Percentiles rank a stretch among this genome's conserved stretches.
phyloP scores from a whole-genome alignment of 2,888 invertebrate species.

The Parthenolecanium corni region DNA sequence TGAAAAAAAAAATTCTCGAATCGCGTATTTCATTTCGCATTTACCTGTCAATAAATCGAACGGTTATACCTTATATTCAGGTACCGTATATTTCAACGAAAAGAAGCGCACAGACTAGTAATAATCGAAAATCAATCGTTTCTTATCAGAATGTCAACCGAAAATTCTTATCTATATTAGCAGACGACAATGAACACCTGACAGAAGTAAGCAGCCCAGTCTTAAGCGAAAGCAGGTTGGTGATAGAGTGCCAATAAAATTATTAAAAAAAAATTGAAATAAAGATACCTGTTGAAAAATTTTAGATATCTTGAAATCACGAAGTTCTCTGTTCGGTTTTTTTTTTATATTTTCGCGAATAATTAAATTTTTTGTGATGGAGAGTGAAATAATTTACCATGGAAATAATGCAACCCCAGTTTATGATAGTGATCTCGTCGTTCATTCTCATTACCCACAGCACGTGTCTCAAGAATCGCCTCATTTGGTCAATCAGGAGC shows the following conservation, averaged over 20 bases:
- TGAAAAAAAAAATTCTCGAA: too few species aligned
- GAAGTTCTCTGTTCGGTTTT: not conserved
- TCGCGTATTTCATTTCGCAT: too few species aligned
- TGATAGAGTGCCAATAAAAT: not conserved
- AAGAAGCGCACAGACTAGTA: not conserved
- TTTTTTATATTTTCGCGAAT: too few species aligned
- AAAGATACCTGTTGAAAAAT: not conserved
- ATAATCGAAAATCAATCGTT: slow-evolving; percentile 22
- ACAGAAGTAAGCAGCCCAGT: not conserved
- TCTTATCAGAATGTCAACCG: slow-evolving; percentile 23
- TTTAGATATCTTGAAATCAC: not conserved
- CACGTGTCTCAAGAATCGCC: not conserved
- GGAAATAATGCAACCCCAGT: not conserved
- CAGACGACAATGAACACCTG: slow-evolving; percentile 13
- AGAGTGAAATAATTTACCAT: slow-evolving; percentile 9
- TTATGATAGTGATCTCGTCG: not conserved
- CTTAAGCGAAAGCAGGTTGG: not conserved
- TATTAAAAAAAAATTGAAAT: not conserved
- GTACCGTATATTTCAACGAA: too few species aligned
- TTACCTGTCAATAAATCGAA: too few species aligned
- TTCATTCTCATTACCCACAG: slow-evolving; percentile 13
- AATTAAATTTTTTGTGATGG: slow-evolving; percentile 1
- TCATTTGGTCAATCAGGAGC: slow-evolving; percentile 1
- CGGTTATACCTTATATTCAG: too few species aligned
- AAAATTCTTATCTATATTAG: slow-evolving; percentile 22